A percentile compares a stretch with the other conserved stretches of the same genome.
Conservation (phyloP, 2,797 vertebrate species). For the Chrosomus eos region DNA sequence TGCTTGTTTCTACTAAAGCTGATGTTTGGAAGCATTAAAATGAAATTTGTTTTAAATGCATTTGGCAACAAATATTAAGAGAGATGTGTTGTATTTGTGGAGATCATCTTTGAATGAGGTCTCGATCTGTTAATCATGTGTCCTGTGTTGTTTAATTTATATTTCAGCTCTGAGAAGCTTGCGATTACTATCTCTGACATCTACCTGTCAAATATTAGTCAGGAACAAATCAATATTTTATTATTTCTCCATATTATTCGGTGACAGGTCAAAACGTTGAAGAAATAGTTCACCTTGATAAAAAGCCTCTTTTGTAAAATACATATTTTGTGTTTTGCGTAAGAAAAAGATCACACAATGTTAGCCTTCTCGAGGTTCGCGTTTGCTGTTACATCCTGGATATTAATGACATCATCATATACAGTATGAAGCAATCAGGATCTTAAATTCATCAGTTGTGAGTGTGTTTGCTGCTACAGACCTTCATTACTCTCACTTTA, state of each 20-base stretch:
- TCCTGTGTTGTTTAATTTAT: constrained; percentile 52
- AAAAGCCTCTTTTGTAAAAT: not conserved
- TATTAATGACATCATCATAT: not conserved
- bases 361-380: not conserved
- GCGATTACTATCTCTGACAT: constrained; percentile 63
- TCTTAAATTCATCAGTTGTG: not conserved
- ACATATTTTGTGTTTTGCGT: not conserved
- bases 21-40: constrained; percentile 34
- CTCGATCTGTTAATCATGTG: constrained; percentile 13
- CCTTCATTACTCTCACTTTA: not conserved
- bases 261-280: constrained; percentile 32
- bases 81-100: constrained; percentile 27
- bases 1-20: no score
- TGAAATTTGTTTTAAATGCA: constrained; percentile 54
- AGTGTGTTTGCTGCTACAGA: not conserved
- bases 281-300: not conserved
- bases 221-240: constrained; percentile 65
- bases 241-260: constrained; percentile 61
- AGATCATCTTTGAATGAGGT: constrained; percentile 49
- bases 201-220: constrained; percentile 63
- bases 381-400: not conserved
- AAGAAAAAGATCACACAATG: not conserved
- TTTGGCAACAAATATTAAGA: constrained; percentile 41
- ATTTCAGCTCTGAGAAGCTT: constrained; percentile 59
- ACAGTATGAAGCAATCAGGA: not conserved